Evolutionary conservation across 2,888 invertebrate genomes (phyloP).

Genomic region (Caenorhabditis sp.): DNA sequence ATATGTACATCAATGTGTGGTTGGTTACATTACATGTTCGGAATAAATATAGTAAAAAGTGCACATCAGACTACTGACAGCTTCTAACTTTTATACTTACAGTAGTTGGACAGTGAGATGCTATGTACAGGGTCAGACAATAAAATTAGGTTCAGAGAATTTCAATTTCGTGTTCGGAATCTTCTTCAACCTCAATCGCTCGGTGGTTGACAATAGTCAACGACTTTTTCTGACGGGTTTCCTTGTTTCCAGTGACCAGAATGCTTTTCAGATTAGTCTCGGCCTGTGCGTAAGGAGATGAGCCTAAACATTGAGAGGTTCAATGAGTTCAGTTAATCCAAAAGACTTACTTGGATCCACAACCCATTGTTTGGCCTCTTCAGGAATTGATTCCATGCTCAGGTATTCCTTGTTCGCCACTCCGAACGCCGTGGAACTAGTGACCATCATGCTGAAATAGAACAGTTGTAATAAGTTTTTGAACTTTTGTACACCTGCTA

Average conservation of each 20-base stretch:
- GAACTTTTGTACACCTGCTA: conserved; percentile 41
- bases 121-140: background rate
- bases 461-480: background rate
- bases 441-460: conserved; percentile 41
- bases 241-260: conserved; percentile 37
- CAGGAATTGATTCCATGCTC: conserved; percentile 55
- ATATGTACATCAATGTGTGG: no score
- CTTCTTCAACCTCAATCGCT: conserved; percentile 6
- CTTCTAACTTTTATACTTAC: no score
- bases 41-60: no score
- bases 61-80: no score
- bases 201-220: conserved; percentile 61
- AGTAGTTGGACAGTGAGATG: no score
- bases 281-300: conserved; percentile 18
- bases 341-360: conserved; percentile 20
- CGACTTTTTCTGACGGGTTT: conserved; percentile 42
- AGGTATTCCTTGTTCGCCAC: conserved; percentile 48
- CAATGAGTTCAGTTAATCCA: background rate
- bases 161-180: conserved; percentile 9
- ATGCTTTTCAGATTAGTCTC: conserved; percentile 46
- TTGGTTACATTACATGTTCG: no score
- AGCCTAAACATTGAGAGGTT: conserved; percentile 7
- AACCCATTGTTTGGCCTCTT: conserved; percentile 15
- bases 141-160: conserved; percentile 4
- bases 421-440: conserved; percentile 32